phyloP scores from a whole-genome alignment of 2,888 invertebrate genomes.

The Cosmorhoe ocellata region DNA sequence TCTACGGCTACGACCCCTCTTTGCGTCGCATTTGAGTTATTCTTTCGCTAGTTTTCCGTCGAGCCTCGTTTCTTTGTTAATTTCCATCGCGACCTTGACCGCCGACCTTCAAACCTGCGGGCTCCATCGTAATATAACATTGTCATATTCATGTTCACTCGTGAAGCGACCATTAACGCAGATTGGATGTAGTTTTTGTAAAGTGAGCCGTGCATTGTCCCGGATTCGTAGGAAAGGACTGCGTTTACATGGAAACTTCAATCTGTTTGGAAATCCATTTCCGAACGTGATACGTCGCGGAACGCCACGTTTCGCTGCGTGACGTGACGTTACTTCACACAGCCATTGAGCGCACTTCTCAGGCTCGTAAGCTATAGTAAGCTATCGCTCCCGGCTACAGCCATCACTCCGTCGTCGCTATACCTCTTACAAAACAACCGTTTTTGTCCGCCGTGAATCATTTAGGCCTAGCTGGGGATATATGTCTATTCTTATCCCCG shows the following conservation, averaged over 20 bases:
- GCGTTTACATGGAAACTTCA: conserved; percentile 10
- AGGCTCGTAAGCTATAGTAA: no score
- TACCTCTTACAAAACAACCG: no score
- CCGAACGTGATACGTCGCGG: conserved; percentile 14
- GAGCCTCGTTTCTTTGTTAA: conserved; percentile 28
- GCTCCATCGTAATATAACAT: conserved; percentile 14
- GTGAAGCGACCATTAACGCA: no score
- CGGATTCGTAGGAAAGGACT: conserved; percentile 6
- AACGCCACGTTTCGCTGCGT: background rate
- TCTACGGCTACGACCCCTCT: conserved; percentile 1
- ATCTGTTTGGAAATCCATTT: conserved; percentile 19
- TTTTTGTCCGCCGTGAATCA: no score
- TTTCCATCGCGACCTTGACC: conserved; percentile 34
- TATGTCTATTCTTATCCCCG: no score
- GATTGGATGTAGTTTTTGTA: conserved; percentile 1
- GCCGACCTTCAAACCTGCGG: conserved; percentile 32
- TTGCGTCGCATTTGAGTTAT: conserved; percentile 14
- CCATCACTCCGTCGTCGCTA: no score
- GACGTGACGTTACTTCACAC: background rate
- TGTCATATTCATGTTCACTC: conserved; percentile 19
- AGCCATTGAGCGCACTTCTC: background rate
- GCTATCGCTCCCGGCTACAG: no score
- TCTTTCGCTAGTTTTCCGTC: conserved; percentile 16
- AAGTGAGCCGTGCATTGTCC: conserved; percentile 4
- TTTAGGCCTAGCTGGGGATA: no score